Conservation (phyloP, 2,113 vertebrate species). For the Cynopterus brachyotis region DNA sequence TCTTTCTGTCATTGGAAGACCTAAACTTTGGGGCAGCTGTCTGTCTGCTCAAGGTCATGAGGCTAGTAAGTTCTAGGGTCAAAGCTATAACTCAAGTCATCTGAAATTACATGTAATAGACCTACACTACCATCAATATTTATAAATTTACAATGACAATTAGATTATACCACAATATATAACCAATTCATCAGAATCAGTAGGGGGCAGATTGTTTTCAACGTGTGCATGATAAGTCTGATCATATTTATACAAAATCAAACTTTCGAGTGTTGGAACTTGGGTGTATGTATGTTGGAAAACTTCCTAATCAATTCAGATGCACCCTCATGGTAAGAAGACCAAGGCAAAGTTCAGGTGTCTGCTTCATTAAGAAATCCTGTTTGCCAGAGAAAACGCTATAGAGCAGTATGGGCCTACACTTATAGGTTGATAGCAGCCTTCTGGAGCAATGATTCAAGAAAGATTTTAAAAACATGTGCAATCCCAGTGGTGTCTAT, state of each 20-base stretch:
- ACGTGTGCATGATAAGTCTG: background rate
- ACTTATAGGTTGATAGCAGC: background rate
- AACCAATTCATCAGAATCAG: background rate
- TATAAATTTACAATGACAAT: background rate
- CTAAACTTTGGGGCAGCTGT: background rate
- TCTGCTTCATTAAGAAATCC: background rate
- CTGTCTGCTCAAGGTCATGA: background rate
- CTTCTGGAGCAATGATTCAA: background rate
- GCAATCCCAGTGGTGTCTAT: background rate
- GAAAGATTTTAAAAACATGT: background rate
- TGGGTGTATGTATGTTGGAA: background rate
- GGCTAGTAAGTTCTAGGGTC: background rate
- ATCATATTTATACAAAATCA: background rate
- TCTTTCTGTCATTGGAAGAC: background rate
- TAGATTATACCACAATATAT: background rate
- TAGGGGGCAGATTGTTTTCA: background rate
- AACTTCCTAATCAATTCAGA: background rate
- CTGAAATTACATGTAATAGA: background rate
- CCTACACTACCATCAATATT: background rate
- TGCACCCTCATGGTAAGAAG: background rate
- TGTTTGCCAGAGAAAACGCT: background rate
- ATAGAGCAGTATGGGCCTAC: too few species aligned
- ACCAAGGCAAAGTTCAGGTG: background rate
- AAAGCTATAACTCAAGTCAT: background rate
- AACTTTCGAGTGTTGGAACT: background rate